Evolutionary conservation across 2,113 vertebrate species (phyloP), one percentile per base, ranked within the genome.

Genomic region (Misgurnus mizolepis): DNA sequence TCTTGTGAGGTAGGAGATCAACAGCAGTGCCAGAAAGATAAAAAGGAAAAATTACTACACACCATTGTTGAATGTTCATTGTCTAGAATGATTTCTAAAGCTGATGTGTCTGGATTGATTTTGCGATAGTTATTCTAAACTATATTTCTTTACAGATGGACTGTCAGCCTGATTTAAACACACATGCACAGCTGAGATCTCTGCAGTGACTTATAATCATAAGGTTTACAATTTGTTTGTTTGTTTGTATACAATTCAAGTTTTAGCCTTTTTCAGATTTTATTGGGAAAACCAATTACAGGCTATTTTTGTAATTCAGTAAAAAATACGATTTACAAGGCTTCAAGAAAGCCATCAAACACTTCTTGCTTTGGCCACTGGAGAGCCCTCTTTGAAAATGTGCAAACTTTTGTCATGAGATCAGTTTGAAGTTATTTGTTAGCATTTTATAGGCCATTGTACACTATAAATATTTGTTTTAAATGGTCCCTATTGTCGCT

Each of bases 31-130:
- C 43, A 64, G 1, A 27, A 27, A 27, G 27, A 27, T 27, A 27
- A 27, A 27, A 64, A 62, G 43, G 2, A 43, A 62, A 75, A 75
- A 40, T 34, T 75, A 62, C 49, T 75, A 22, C 60, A 75, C 41
- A 76, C 43, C 14, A 64, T 76, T 61, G 41, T 64, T 62, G 47
- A 75, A 34, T 75, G 62, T 64, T 5, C 18, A 62, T 75, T 75
- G 62, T 64, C 43, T 47, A 18, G 7, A 76, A 43, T 64, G 18
- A 75, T 18, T n/a, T 15, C 5, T 62, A 4, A 74, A 61, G 58
- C 41, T 62, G 58, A 75, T 17, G 3, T 4, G 4, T 76, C 18
- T 62, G 43, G 22, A 4, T 12, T 17, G 43, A 76, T 75, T 75
- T 62, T 47, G 12, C 45, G 41, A 75, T 62, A 58, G 43, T 45